A percentile compares a stretch with the other conserved stretches of the same genome.
These are phyloP conservation scores for Drosophila hydei DNA, from an alignment of 1,140 invertebrate genomes.

Conservation along the genomic window DNA sequence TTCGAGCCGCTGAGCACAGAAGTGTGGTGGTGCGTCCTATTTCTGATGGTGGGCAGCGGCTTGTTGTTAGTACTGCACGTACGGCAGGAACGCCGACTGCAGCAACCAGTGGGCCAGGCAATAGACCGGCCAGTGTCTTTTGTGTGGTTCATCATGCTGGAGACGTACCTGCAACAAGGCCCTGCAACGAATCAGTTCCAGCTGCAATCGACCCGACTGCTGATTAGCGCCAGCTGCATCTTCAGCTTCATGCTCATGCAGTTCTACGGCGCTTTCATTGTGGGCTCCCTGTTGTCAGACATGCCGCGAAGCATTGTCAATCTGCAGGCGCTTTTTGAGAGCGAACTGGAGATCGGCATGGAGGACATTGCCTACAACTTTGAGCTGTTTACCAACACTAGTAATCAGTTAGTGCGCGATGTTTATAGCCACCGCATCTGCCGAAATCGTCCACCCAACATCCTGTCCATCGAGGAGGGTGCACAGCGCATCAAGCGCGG, in stretches of 20 bases:
- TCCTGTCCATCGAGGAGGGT: conserved; percentile 58
- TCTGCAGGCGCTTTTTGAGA: conserved; percentile 84
- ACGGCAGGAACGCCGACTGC: conserved; percentile 34
- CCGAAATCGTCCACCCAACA: conserved; percentile 34
- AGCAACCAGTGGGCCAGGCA: neutral
- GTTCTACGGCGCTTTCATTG: conserved; percentile 88
- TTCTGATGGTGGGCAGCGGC: conserved; percentile 44
- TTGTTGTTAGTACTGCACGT: conserved; percentile 56
- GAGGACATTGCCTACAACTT: conserved; percentile 85
- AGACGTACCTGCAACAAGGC: conserved; percentile 72
- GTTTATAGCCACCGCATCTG: conserved; percentile 62
- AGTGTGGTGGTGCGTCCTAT: conserved; percentile 83
- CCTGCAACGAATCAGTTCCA: conserved; percentile 56
- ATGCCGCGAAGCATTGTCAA: conserved; percentile 85
- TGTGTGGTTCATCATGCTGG: conserved; percentile 66
- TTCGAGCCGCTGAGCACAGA: conserved; percentile 83
- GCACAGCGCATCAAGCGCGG: conserved; percentile 54
- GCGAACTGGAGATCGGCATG: conserved; percentile 85
- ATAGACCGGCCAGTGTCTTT: conserved; percentile 51
- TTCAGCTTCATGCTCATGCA: conserved; percentile 86
- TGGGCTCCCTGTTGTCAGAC: conserved; percentile 87
- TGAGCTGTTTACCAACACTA: conserved; percentile 82
- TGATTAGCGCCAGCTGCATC: conserved; percentile 84
- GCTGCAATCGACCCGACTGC: conserved; percentile 71
- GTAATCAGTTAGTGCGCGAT: conserved; percentile 48